Evolutionary conservation across 2,797 vertebrate genomes (phyloP), one percentile per base, ranked within the genome.

Genomic region (Rhinoraja longicauda): DNA sequence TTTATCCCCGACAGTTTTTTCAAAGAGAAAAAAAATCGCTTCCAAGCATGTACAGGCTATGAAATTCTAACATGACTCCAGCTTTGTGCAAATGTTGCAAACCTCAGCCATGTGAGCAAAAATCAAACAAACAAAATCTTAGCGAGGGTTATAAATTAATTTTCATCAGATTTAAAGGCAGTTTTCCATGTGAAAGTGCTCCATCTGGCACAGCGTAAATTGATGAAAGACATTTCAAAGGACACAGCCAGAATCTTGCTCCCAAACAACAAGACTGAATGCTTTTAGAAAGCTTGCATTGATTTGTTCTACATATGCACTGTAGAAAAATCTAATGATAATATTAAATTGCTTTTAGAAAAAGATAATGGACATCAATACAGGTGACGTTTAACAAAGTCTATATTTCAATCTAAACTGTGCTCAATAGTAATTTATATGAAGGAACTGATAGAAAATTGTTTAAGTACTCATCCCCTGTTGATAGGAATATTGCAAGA

Each of bases 181-280:
- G n/a, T 88, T 88, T 21, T 62, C 84, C n/a, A 53, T 75, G 90
- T 57, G 15, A 45, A 75, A 53, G 13, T 45, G 17, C 90, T 73
- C 45, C 21, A 73, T 19, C 26, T 73, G 45, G 70, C 70, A 92
- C 70, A 53, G 53, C 36, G 3, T 32, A 92, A 92, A 24, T 67
- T 70, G 4, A 57, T 53, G 59, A 92, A 92, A 73, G 36, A 92
- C 90, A 75, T 75, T 92, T 75, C 90, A 92, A 92, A 39, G 39
- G 90, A 73, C 67, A 29, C 90, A 73, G 90, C 70, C 70, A 91
- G 90, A 45, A 36, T 67, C 36, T 53, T 91, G 70, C 26, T 75
- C 67, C 90, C 70, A 57, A 15, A 45, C 90, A 92, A 92, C 32
- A 45, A 5, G 45, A n/a, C 26, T 75, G 90, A 75, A 19, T 53